Base-by-base conservation (phyloP, 2,888 invertebrate genomes). In the Brachyptera risi region DNA sequence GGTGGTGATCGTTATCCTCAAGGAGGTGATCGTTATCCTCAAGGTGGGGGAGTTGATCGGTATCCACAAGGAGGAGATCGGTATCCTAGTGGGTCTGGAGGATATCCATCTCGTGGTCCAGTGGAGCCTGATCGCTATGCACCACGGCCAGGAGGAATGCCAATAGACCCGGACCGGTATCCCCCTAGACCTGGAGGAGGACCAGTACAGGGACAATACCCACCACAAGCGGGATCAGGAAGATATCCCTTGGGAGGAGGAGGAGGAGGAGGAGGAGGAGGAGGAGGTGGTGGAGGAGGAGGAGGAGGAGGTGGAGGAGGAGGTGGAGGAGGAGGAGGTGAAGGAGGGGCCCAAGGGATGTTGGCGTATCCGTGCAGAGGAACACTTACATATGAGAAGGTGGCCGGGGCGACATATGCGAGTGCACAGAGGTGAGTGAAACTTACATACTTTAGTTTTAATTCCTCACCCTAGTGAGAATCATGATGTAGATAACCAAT, bases 361-460 rank as follows among this genome's bases (percentile, higher is more conserved):
- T 59, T 56, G 11, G 69, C 70, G 11, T 69, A 70, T 63, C 68
- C 72, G 51, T 74, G 74, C 65, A 68, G 71, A 17, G 68, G 70
- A 65, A 69, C 70, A 3, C 67, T 71, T 35, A 71, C 71, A n/a
- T 74, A 72, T 61, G 74, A 74, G 61, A 74, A 74, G 66, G 69
- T 74, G 26, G 69, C 72, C 56, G 73, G 73, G 24, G 71, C 72
- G 21, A 71, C 72, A 26, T 72, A 71, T 62, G 67, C 70, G 17
- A 70, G 69, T 40, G 70, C 71, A 3, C 68, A 70, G 61, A 70
- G 72, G 72, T 73, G 67, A 68, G 51, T 3, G 13, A 5, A 40
- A 65, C n/a, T n/a, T n/a, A 13, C 15, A 1, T 27, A 38, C 27
- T 44, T 44, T n/a, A n/a, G n/a, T n/a, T n/a, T n/a, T n/a, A n/a